Base-by-base conservation (phyloP, 2,113 vertebrate species). In the Calidris pugnax region DNA sequence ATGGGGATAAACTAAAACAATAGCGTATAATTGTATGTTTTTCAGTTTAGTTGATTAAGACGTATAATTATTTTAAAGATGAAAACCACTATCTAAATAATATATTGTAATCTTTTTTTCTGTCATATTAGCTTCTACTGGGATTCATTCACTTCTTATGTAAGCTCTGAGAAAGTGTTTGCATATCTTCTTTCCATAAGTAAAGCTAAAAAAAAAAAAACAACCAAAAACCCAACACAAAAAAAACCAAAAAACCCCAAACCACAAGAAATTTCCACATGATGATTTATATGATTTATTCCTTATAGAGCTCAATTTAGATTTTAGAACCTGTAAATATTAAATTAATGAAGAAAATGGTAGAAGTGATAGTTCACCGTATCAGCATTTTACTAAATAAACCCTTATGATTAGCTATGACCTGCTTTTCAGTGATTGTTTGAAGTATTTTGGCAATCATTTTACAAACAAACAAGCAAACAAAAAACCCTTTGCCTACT, bases 71-170 rank as follows among this genome's bases (percentile, higher is more conserved):
- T 32, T 79, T 67, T 82, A 45, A 21, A 78, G 28, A 82, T 57
- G 1, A 51, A 72, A 87, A 75, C 5, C 18, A 37, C 7, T 12
- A 19, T 41, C 22, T 77, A 37, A 85, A 84, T 20, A 21, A 0
- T 64, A 17, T 14, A 7, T 73, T 73, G 30, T 60, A 32, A 11
- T 80, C 82, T 79, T 41, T 41, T 39, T 60, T 6, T 14, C 41
- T 6, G 39, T 55, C 9, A 88, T 39, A 24, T 62, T 48, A 37
- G 1, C 8, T 77, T 43, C n/a, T 66, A 12, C 24, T 16, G 33
- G 18, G 10, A 76, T 37, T 80, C 10, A 9, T 57, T 23, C 0
- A 3, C 75, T 85, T 55, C 8, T 11, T 59, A 1, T 0, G 0
- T 43, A 83, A 73, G 4, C 20, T 33, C 37, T 60, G 16, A 84